Evolutionary conservation across 2,113 vertebrate species (phyloP), one percentile per base, ranked within the genome.

Genomic region (Bungarus multicinctus): DNA sequence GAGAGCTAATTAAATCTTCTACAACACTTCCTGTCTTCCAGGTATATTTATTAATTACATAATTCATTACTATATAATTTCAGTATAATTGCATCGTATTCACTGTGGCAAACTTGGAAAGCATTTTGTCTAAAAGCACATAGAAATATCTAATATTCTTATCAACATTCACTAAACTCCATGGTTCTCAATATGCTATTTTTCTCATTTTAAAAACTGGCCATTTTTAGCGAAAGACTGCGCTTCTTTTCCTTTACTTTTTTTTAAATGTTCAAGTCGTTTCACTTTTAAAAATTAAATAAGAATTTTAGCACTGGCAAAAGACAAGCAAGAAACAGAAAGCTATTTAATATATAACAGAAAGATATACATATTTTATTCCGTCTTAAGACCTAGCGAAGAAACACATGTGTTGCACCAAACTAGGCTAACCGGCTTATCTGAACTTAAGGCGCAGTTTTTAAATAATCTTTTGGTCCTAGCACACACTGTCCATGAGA

Each of bases 181-280:
- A 45, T 11, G 27, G 22, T 30, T 92, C 12, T 58, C 64, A 92
- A 89, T 47, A 43, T 14, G 27, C 7, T 27, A 8, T 53, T 69
- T 87, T 52, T 52, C 74, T 81, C 18, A 34, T 52, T 81, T 39
- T n/a, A 43, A 50, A 89, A 16, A 86, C 1, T 0, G 52, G 57
- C 45, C 10, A 89, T 74, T 86, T n/a, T 89, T 85, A 60, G 23
- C 0, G 12, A 30, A 64, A 93, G 22, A 50, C 3, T 27, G 20
- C 12, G 50, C 3, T 87, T 81, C 45, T 91, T 14, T n/a, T 91
- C 18, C 6, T 86, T 11, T 0, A 14, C 0, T 5, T 91, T 34
- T 16, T 10, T 30, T 57, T n/a, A n/a, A 30, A 64, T 69, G 14
- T 53, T 8, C 87, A 88, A 55, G 96, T 94, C 92, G 91, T 95